phyloP scores from a whole-genome alignment of 2,888 invertebrate genomes.

The Andrena bucephala region DNA sequence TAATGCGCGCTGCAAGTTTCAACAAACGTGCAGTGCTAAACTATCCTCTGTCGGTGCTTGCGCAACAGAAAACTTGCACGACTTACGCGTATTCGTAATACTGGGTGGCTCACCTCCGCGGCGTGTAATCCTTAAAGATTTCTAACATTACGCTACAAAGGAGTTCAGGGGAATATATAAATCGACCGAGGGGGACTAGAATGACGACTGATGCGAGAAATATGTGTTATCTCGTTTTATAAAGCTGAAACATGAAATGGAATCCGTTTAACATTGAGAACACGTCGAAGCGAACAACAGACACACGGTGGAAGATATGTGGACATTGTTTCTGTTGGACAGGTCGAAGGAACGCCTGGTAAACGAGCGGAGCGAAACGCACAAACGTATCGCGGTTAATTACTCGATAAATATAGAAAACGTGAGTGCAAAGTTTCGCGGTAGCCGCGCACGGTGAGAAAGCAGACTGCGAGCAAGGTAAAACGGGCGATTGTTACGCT shows the following conservation, averaged over 20 bases:
- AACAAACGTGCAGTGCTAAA: slow-evolving; percentile 20
- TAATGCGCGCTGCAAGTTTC: slow-evolving; percentile 16
- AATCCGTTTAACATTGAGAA: background rate
- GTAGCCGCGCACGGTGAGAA: slow-evolving; percentile 29
- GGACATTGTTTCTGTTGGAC: background rate
- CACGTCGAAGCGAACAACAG: background rate
- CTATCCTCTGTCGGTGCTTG: background rate
- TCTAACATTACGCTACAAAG: background rate
- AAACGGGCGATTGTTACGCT: slow-evolving; percentile 15
- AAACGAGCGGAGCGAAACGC: slow-evolving; percentile 35
- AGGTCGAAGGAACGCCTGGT: slow-evolving; percentile 1
- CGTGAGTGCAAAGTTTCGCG: slow-evolving; percentile 16
- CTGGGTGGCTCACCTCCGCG: background rate
- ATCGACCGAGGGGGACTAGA: background rate
- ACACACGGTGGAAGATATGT: background rate
- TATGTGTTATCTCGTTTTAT: slow-evolving; percentile 2
- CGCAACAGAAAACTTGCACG: background rate
- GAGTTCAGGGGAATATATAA: background rate
- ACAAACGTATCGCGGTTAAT: slow-evolving; percentile 75
- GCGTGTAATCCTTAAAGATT: background rate
- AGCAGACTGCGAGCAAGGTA: background rate
- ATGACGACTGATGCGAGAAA: slow-evolving; percentile 1
- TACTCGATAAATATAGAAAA: slow-evolving; percentile 68
- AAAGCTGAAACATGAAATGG: slow-evolving; percentile 37
- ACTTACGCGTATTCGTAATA: background rate